phyloP scores from a whole-genome alignment of 2,113 vertebrate species.

The Melanotaenia duboulayi region DNA sequence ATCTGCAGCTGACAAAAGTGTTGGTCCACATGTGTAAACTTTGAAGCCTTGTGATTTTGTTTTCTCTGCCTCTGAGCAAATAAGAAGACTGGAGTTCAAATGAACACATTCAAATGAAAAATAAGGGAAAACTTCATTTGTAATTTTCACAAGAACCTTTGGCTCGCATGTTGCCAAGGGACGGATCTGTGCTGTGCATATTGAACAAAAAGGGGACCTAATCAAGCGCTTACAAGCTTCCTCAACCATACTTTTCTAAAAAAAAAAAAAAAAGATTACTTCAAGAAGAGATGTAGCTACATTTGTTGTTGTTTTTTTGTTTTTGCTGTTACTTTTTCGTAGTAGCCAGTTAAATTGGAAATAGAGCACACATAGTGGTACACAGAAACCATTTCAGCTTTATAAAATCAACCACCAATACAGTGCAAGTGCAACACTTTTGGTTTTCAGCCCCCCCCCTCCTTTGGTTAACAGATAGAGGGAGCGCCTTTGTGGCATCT shows the following conservation, averaged over 20 bases:
- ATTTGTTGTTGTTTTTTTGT: neutral
- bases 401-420: slow-evolving; percentile 34
- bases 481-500: neutral
- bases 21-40: slow-evolving; percentile 42
- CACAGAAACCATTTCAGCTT: slow-evolving; percentile 13
- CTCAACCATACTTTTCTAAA: neutral
- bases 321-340: slow-evolving; percentile 31
- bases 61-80: slow-evolving; percentile 34
- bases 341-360: slow-evolving; percentile 16
- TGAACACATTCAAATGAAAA: neutral
- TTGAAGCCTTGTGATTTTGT: slow-evolving; percentile 14
- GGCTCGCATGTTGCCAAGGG: neutral
- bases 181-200: slow-evolving; percentile 7
- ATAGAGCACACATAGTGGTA: slow-evolving; percentile 10
- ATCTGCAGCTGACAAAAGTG: neutral
- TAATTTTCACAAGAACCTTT: neutral
- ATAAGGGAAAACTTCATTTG: neutral
- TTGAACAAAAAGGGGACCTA: slow-evolving; percentile 36
- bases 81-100: slow-evolving; percentile 6
- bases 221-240: slow-evolving; percentile 30
- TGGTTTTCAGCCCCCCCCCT: slow-evolving; percentile 62
- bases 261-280: no score
- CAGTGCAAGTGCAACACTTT: slow-evolving; percentile 58
- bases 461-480: slow-evolving; percentile 36
- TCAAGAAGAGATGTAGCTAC: neutral